phyloP scores from a whole-genome alignment of 2,888 invertebrate species.

The Eristalis intricaria region DNA sequence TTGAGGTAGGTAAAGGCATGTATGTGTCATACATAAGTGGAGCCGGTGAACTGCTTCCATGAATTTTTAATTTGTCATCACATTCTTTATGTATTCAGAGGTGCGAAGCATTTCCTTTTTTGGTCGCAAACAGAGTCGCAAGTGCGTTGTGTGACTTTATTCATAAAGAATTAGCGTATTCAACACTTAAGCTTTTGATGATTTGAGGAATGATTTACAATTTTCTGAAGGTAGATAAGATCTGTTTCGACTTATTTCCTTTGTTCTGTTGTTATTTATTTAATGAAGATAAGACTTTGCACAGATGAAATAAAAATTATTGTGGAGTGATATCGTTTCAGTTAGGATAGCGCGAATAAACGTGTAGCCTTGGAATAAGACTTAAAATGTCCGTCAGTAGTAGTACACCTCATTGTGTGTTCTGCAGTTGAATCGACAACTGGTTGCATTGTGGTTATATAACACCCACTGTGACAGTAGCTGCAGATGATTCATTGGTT shows the following conservation, averaged over 20 bases:
- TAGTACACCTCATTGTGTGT: not conserved
- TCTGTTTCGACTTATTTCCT: not conserved
- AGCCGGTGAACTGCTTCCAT: not conserved
- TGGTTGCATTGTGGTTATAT: not conserved
- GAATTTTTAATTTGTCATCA: not conserved
- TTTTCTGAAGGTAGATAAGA: not conserved
- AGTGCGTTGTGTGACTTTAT: not conserved
- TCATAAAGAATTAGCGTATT: not conserved
- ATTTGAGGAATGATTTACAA: no score
- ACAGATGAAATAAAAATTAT: not conserved
- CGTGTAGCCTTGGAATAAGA: no score
- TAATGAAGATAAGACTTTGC: not conserved
- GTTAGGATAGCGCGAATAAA: no score
- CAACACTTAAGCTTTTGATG: not conserved
- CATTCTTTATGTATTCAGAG: not conserved
- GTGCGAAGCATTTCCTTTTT: slow-evolving; percentile 1
- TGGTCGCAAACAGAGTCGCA: not conserved
- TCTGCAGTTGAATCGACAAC: not conserved
- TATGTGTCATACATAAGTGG: not conserved
- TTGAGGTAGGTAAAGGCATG: slow-evolving; percentile 44
- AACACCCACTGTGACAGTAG: not conserved
- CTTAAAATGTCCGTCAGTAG: not conserved
- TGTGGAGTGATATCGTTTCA: not conserved
- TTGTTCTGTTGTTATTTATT: not conserved
- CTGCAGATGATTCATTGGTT: not conserved